A percentile compares a stretch with the other conserved stretches of the same genome.
These are phyloP conservation scores for Drosophila fuyamai DNA, from an alignment of 1,140 invertebrate species.

Conservation along the genomic window DNA sequence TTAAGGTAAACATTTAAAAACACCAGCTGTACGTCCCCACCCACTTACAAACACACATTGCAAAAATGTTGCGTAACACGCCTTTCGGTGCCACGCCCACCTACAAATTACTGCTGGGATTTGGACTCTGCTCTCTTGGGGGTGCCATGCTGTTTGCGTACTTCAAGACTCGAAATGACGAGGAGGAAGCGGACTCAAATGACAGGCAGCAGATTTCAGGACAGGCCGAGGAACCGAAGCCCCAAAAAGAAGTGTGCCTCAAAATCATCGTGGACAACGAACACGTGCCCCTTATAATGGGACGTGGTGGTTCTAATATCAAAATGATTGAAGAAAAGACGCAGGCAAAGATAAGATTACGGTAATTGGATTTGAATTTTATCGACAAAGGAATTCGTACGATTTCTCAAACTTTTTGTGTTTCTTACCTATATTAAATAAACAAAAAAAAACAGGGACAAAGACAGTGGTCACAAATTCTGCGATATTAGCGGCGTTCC, in stretches of 20 bases:
- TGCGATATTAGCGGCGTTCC: constrained; percentile 89
- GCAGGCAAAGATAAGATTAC: constrained; percentile 89
- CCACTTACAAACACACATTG: constrained; percentile 4
- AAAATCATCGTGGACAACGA: constrained; percentile 78
- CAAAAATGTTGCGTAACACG: constrained; percentile 76
- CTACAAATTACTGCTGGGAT: constrained; percentile 77
- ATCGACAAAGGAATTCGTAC: background rate
- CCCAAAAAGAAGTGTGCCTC: constrained; percentile 67
- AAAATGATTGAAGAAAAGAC: constrained; percentile 90
- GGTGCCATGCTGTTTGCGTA: constrained; percentile 82
- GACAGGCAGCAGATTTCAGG: constrained; percentile 6
- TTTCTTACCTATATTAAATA: too few relatives aligned
- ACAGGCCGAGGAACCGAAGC: constrained; percentile 21
- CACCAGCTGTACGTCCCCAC: background rate
- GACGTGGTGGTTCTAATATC: constrained; percentile 88
- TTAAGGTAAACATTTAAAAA: background rate
- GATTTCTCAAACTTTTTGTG: background rate
- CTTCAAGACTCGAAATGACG: constrained; percentile 74
- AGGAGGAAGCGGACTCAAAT: constrained; percentile 48
- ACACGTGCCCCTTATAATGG: constrained; percentile 85
- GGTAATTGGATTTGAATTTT: constrained; percentile 58
- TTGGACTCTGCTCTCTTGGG: constrained; percentile 81
- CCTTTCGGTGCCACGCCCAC: constrained; percentile 67
- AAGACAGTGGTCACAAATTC: constrained; percentile 85
- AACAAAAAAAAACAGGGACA: constrained; percentile 65